These are phyloP conservation scores for Thunnus albacares DNA, from an alignment of 2,797 vertebrate genomes.

Conservation along the genomic window DNA sequence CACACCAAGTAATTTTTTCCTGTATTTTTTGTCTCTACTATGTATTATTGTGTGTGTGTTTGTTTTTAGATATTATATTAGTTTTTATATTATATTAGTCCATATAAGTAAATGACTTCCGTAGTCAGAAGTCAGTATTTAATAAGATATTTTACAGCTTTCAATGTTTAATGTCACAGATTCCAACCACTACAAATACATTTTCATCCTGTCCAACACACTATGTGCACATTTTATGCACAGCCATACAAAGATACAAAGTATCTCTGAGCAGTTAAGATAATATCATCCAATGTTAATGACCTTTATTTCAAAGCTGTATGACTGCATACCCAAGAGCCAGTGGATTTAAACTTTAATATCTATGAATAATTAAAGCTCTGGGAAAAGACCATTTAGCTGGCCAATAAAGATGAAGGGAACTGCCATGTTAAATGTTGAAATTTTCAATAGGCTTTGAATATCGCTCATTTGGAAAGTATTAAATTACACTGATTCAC, in stretches of 20 bases:
- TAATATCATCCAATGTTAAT: constrained; percentile 72
- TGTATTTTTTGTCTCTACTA: neutral
- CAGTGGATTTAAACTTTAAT: constrained; percentile 79
- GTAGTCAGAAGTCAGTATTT: neutral
- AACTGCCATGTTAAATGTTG: constrained; percentile 72
- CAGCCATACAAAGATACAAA: constrained; percentile 39
- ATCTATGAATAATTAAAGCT: constrained; percentile 83
- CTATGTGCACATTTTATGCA: constrained; percentile 11
- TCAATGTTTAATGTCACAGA: neutral
- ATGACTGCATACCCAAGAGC: constrained; percentile 60
- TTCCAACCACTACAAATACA: neutral
- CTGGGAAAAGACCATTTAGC: constrained; percentile 78
- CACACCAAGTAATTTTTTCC: neutral
- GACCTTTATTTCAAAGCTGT: constrained; percentile 70
- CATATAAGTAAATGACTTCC: neutral
- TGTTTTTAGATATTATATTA: neutral
- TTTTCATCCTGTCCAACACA: constrained; percentile 2
- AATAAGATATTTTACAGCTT: neutral
- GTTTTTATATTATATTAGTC: too few relatives aligned
- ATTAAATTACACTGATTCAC: constrained; percentile 59
- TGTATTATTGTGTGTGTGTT: neutral
- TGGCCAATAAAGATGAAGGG: constrained; percentile 77
- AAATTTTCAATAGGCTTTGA: constrained; percentile 61
- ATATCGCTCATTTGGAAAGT: constrained; percentile 57
- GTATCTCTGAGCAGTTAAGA: constrained; percentile 53